phyloP scores from a whole-genome alignment of 2,113 vertebrate species.

The Macrotus californicus region DNA sequence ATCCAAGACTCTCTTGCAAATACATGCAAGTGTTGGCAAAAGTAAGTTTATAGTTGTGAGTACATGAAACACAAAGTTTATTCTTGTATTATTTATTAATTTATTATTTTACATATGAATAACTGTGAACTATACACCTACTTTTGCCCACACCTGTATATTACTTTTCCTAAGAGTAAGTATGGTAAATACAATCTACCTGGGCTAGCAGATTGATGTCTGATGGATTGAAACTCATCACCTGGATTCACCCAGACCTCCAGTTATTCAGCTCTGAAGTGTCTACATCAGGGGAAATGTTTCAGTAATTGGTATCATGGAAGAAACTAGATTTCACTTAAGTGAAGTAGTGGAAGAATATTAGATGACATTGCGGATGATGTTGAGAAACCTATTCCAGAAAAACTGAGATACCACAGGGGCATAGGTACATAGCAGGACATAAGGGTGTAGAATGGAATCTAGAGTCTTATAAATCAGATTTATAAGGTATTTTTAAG shows the following conservation, averaged over 20 bases:
- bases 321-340: not conserved
- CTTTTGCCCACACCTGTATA: not conserved
- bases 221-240: not conserved
- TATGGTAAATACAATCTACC: not conserved
- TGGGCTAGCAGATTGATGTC: too few species aligned
- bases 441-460: not conserved
- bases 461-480: not conserved
- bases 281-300: not conserved
- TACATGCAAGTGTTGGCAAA: not conserved
- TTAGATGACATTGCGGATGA: not conserved
- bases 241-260: not conserved
- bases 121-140: too few species aligned
- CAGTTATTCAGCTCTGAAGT: not conserved
- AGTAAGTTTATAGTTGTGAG: not conserved
- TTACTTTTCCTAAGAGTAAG: not conserved
- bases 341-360: not conserved
- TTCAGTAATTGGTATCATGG: not conserved
- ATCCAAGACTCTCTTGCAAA: not conserved
- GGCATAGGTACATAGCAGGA: fast-evolving
- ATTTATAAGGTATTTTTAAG: not conserved
- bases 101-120: not conserved
- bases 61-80: not conserved
- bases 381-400: not conserved
- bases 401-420: not conserved
- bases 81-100: not conserved